Conservation (phyloP, 2,888 invertebrate genomes). For the Hofmannophila pseudospretella region DNA sequence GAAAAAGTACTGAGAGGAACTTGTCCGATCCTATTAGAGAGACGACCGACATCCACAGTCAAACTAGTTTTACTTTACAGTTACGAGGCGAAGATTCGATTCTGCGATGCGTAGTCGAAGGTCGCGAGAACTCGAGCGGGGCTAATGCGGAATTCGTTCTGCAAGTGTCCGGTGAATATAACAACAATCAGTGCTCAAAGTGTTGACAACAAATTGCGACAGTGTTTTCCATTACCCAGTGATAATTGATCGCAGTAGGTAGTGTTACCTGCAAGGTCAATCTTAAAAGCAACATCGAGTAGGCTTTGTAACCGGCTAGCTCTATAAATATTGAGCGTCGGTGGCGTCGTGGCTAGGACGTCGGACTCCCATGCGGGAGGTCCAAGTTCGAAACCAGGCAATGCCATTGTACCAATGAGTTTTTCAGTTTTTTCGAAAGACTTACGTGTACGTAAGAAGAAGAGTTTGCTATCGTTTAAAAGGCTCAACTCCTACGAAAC, state of each 20-base stretch:
- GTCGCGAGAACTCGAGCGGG: slow-evolving; percentile 58
- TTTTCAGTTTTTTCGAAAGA: too few species aligned
- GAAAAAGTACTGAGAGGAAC: slow-evolving; percentile 44
- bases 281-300: not conserved
- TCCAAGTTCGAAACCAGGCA: too few species aligned
- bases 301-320: too few species aligned
- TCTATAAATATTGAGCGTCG: too few species aligned
- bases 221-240: slow-evolving; percentile 14
- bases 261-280: slow-evolving; percentile 13
- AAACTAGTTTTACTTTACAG: slow-evolving; percentile 68
- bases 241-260: slow-evolving; percentile 21
- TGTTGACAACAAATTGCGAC: not conserved
- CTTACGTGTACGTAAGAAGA: too few species aligned
- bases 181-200: not conserved
- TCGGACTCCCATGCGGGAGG: too few species aligned
- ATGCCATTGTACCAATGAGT: too few species aligned
- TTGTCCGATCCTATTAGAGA: slow-evolving; percentile 61
- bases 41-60: slow-evolving; percentile 49
- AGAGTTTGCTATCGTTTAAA: too few species aligned
- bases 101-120: slow-evolving; percentile 62
- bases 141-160: slow-evolving; percentile 56
- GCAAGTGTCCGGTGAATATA: slow-evolving; percentile 19
- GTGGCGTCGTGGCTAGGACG: too few species aligned
- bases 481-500: too few species aligned
- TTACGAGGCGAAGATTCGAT: slow-evolving; percentile 54